Conservation (phyloP, 2,797 vertebrate genomes). For the Sebastes steindachneri region DNA sequence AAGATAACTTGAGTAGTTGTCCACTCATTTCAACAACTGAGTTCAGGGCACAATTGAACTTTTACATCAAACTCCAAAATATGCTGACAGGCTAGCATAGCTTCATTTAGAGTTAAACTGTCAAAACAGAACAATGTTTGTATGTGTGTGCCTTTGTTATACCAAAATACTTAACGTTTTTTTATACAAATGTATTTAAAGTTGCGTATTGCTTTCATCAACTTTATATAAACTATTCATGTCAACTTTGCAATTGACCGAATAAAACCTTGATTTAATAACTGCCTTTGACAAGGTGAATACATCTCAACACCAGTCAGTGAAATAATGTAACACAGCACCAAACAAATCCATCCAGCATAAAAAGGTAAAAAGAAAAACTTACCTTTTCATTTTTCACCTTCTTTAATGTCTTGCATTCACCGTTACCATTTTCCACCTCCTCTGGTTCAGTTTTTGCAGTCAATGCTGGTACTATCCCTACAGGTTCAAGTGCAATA, state of each 20-base stretch:
- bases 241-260: neutral
- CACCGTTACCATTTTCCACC: constrained; percentile 86
- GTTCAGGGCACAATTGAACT: neutral
- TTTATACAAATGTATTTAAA: neutral
- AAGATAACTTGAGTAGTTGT: neutral
- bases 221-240: neutral
- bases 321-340: neutral
- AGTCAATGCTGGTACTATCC: constrained; percentile 92
- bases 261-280: neutral
- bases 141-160: neutral
- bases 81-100: neutral
- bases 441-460: constrained; percentile 95
- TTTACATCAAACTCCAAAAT: neutral
- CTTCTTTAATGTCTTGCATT: constrained; percentile 95
- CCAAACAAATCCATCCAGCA: neutral
- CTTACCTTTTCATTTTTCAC: constrained; percentile 98
- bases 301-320: neutral
- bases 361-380: neutral
- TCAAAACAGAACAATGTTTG: neutral
- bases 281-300: neutral
- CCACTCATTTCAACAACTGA: neutral
- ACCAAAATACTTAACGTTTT: neutral
- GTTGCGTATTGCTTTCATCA: neutral
- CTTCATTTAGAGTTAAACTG: neutral
- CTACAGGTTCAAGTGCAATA: constrained; percentile 95